Evolutionary conservation across 2,113 vertebrate genomes (phyloP).

Genomic region (pig (Sus scrofa)): T2T-Sscrofa CM000830.6:100441501-100442000

Average conservation of each 20-base stretch:
- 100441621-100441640: neutral
- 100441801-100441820: slow-evolving; percentile 38
- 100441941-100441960: slow-evolving; percentile 44
- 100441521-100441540: neutral
- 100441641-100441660: neutral
- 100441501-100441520: neutral
- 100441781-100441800: slow-evolving; percentile 32
- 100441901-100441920: neutral
- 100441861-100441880: slow-evolving; percentile 40
- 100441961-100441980: slow-evolving; percentile 1
- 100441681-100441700: slow-evolving; percentile 5
- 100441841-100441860: slow-evolving; percentile 58
- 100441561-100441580: neutral
- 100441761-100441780: slow-evolving; percentile 20
- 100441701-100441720: slow-evolving; percentile 42
- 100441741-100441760: neutral
- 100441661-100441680: slow-evolving; percentile 13
- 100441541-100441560: neutral
- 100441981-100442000: slow-evolving; percentile 40
- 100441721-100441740: neutral
- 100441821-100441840: slow-evolving; percentile 31
- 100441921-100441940: slow-evolving; percentile 6
- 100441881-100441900: slow-evolving; percentile 73
- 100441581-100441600: neutral
- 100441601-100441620: neutral